A percentile compares a stretch with the other conserved stretches of the same genome.
Conservation (phyloP, 2,797 vertebrate species). For the Picus viridis region DNA sequence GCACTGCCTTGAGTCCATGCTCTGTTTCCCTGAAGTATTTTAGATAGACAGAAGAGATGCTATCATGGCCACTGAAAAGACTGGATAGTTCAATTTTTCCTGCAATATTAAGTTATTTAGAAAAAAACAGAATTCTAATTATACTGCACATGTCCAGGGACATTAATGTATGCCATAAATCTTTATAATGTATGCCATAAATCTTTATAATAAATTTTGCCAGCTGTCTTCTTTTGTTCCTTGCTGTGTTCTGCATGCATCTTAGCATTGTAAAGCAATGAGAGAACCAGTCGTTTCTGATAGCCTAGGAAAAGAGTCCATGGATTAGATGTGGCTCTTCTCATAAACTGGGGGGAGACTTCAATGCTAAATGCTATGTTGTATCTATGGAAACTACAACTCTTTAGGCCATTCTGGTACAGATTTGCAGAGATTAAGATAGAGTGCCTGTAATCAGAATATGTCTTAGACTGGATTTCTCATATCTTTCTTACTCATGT, state of each 20-base stretch:
- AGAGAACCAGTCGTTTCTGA: background rate
- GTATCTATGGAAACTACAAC: background rate
- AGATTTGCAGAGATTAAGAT: background rate
- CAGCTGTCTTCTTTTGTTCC: background rate
- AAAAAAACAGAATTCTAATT: background rate
- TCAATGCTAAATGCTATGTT: background rate
- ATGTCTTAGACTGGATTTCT: background rate
- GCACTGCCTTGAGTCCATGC: background rate
- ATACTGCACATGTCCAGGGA: background rate
- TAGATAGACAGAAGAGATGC: background rate
- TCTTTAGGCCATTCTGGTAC: background rate
- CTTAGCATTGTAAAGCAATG: background rate
- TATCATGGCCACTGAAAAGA: background rate
- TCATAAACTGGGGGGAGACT: background rate
- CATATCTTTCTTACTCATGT: background rate
- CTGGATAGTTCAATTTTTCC: background rate
- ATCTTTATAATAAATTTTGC: background rate
- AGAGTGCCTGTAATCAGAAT: background rate
- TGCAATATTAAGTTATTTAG: background rate
- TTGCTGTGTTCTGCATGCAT: background rate
- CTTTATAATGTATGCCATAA: background rate
- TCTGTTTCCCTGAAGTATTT: background rate
- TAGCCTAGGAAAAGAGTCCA: background rate
- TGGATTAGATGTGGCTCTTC: background rate
- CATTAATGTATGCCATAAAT: background rate